Evolutionary conservation across 2,888 invertebrate species (phyloP).

Genomic region (Diaperis boleti): DNA sequence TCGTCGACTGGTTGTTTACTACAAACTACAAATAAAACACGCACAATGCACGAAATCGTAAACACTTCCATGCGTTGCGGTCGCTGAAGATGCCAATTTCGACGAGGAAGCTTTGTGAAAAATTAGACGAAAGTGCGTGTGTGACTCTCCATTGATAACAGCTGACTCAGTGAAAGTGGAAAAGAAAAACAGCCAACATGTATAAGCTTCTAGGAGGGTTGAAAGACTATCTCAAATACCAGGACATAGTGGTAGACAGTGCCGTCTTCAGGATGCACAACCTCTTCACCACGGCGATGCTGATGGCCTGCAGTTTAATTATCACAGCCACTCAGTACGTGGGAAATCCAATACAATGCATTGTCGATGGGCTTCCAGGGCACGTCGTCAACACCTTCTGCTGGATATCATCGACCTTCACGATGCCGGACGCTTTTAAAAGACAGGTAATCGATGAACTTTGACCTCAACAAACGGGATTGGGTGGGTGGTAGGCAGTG

Average conservation of each 20-base stretch:
- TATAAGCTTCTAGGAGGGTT: slow-evolving; percentile 88
- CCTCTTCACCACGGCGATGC: slow-evolving; percentile 86
- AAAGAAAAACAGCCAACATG: slow-evolving; percentile 72
- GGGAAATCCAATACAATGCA: slow-evolving; percentile 92
- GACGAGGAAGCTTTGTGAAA: slow-evolving; percentile 1
- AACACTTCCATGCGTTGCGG: slow-evolving; percentile 24
- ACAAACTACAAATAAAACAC: slow-evolving; percentile 26
- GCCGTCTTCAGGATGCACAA: slow-evolving; percentile 91
- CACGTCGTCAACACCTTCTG: slow-evolving; percentile 93
- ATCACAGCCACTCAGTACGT: slow-evolving; percentile 94
- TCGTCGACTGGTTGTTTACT: slow-evolving; percentile 45
- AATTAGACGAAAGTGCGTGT: too few relatives aligned
- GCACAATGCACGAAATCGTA: slow-evolving; percentile 13
- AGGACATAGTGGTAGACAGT: slow-evolving; percentile 88
- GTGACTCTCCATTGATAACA: too few relatives aligned
- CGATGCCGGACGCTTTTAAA: slow-evolving; percentile 90
- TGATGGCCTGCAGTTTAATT: slow-evolving; percentile 87
- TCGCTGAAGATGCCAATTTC: slow-evolving; percentile 6
- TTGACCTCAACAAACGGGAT: not conserved
- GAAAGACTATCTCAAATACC: slow-evolving; percentile 84
- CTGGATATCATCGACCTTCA: slow-evolving; percentile 94
- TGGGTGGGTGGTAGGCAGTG: not conserved
- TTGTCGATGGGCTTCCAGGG: slow-evolving; percentile 82
- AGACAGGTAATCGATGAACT: slow-evolving; percentile 74
- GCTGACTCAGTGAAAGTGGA: not conserved